These are phyloP conservation scores for Drosophila paracracens DNA, from an alignment of 2,888 invertebrate genomes.

Conservation along the genomic window DNA sequence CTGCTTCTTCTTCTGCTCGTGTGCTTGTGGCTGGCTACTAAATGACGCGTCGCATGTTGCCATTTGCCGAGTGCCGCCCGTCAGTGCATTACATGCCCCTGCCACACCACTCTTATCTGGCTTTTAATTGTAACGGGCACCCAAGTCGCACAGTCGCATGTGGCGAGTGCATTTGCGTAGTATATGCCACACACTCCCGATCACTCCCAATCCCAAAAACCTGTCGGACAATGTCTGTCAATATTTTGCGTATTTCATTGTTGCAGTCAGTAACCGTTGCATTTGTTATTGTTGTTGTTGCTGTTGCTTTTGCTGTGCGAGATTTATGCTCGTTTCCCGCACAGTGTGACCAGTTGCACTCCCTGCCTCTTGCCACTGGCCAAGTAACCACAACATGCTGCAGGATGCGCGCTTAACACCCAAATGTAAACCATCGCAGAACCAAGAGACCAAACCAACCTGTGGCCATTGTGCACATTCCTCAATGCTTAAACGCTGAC, in stretches of 20 bases:
- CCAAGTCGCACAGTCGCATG: constrained; percentile 59
- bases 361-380: not conserved
- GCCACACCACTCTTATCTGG: constrained; percentile 22
- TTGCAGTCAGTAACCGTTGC: constrained; percentile 67
- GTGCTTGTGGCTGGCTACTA: constrained; percentile 57
- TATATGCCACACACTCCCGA: not conserved
- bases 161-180: constrained; percentile 57
- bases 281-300: constrained; percentile 45
- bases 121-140: constrained; percentile 72
- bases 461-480: constrained; percentile 58
- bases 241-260: constrained; percentile 81
- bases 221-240: constrained; percentile 62
- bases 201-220: constrained; percentile 1
- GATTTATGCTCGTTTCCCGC: constrained; percentile 58
- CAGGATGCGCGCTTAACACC: constrained; percentile 61
- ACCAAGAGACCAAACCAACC: constrained; percentile 45
- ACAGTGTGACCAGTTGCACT: constrained; percentile 44
- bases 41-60: constrained; percentile 76
- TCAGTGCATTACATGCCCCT: constrained; percentile 66
- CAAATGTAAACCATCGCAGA: constrained; percentile 42
- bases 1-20: constrained; percentile 4
- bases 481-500: constrained; percentile 54
- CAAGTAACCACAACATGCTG: constrained; percentile 72
- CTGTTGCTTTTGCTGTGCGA: constrained; percentile 52
- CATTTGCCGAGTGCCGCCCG: constrained; percentile 64